These are phyloP conservation scores for Sarcophilus harrisii DNA, from an alignment of 2,797 vertebrate genomes.

Conservation along the genomic window DNA sequence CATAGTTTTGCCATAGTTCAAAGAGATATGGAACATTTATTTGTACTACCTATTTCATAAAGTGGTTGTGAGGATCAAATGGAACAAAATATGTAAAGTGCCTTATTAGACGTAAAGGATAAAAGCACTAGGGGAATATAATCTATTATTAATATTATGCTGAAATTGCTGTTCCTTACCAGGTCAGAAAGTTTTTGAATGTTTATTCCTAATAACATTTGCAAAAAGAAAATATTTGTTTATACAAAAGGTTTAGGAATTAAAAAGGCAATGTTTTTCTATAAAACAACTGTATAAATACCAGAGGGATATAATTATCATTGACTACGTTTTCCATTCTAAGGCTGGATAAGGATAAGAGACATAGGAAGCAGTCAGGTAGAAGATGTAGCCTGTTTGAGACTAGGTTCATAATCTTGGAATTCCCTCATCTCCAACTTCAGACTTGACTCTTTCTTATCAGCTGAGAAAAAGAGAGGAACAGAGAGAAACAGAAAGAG, in stretches of 20 bases:
- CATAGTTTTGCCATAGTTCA: neutral
- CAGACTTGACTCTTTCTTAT: slow-evolving; percentile 47
- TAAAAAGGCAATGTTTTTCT: slow-evolving; percentile 1
- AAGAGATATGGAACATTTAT: neutral
- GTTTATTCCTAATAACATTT: slow-evolving; percentile 22
- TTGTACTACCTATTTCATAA: neutral
- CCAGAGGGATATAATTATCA: slow-evolving; percentile 32
- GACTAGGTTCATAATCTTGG: slow-evolving; percentile 15
- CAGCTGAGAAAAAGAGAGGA: slow-evolving; percentile 41
- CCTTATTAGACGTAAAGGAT: neutral
- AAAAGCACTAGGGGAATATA: neutral
- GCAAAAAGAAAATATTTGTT: slow-evolving; percentile 25
- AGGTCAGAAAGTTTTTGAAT: slow-evolving; percentile 35
- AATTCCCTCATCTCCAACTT: slow-evolving; percentile 31
- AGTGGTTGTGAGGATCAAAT: neutral
- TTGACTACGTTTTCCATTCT: slow-evolving; percentile 35
- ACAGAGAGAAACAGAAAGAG: neutral
- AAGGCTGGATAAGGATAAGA: slow-evolving; percentile 3
- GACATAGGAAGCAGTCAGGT: neutral
- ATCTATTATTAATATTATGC: neutral
- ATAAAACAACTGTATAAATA: neutral
- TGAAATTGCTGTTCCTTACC: slow-evolving; percentile 34
- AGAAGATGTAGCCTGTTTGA: slow-evolving; percentile 54
- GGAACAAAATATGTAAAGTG: neutral
- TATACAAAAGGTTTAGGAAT: neutral